Percentiles rank a stretch among this genome's conserved stretches.
Conservation (phyloP, 1,140 invertebrate genomes). For the Brachionus manjavacas region DNA sequence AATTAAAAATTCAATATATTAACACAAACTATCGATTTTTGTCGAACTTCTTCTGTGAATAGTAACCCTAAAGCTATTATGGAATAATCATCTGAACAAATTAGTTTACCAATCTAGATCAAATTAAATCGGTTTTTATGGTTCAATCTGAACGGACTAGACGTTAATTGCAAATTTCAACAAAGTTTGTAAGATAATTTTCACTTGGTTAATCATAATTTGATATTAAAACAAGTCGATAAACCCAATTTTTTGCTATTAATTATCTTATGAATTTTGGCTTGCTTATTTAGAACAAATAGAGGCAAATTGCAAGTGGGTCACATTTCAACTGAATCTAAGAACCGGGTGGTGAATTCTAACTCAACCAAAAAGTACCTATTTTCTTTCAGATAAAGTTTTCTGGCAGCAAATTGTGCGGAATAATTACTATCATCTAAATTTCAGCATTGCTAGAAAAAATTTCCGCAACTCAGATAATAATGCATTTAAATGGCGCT, state of each 20-base stretch:
- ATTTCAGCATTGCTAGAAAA: background rate
- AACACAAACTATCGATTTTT: background rate
- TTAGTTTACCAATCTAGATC: background rate
- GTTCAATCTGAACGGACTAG: background rate
- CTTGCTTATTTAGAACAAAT: background rate
- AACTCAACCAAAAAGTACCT: background rate
- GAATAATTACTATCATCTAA: background rate
- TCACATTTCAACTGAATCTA: background rate
- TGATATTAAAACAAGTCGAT: background rate
- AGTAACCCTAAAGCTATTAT: background rate
- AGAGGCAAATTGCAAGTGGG: background rate
- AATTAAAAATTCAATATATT: background rate
- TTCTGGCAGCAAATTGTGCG: background rate
- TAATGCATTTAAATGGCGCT: background rate
- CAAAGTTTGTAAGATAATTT: background rate
- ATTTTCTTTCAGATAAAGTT: background rate
- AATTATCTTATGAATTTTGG: background rate
- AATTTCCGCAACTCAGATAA: background rate
- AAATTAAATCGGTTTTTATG: background rate
- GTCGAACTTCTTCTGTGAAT: background rate
- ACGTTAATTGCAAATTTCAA: background rate
- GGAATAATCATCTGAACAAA: background rate
- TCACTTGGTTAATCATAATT: slow-evolving; percentile 4
- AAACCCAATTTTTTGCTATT: background rate
- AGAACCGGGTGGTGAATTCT: background rate